phyloP scores from a whole-genome alignment of 2,113 vertebrate species.

The Spilogale gracilis region DNA sequence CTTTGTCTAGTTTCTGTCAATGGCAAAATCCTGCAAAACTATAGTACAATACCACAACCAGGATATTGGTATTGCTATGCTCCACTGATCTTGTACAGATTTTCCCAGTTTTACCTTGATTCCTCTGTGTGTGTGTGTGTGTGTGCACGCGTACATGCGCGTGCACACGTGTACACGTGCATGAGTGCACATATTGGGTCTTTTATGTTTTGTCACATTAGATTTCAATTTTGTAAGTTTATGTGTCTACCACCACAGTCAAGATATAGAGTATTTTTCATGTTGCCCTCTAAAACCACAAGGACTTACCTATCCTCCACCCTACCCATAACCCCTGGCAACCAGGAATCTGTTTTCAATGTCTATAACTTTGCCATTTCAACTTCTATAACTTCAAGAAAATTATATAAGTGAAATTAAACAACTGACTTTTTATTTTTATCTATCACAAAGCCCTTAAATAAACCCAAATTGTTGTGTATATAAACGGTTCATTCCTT shows the following conservation, averaged over 20 bases:
- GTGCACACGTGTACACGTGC: rapidly evolving
- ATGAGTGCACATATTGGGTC: neutral
- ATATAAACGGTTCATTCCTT: neutral
- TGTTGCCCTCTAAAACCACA: neutral
- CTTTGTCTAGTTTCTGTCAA: neutral
- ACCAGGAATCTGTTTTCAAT: neutral
- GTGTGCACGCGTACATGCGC: neutral
- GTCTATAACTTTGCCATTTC: neutral
- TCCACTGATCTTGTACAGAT: neutral
- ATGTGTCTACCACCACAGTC: neutral
- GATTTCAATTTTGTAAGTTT: neutral
- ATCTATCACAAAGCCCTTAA: neutral
- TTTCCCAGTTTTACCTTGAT: neutral
- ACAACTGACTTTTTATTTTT: neutral
- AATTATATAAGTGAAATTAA: neutral
- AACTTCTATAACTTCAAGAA: neutral
- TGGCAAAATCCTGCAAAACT: neutral
- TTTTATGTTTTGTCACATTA: neutral
- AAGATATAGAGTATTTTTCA: neutral
- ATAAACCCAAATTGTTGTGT: neutral
- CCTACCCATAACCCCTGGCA: neutral
- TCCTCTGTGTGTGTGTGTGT: neutral
- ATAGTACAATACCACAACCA: neutral
- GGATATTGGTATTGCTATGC: neutral
- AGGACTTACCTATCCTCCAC: neutral